A percentile compares a stretch with the other conserved stretches of the same genome.
These are phyloP conservation scores for Pristiophorus japonicus DNA, from an alignment of 2,113 vertebrate genomes.

Conservation along the genomic window DNA sequence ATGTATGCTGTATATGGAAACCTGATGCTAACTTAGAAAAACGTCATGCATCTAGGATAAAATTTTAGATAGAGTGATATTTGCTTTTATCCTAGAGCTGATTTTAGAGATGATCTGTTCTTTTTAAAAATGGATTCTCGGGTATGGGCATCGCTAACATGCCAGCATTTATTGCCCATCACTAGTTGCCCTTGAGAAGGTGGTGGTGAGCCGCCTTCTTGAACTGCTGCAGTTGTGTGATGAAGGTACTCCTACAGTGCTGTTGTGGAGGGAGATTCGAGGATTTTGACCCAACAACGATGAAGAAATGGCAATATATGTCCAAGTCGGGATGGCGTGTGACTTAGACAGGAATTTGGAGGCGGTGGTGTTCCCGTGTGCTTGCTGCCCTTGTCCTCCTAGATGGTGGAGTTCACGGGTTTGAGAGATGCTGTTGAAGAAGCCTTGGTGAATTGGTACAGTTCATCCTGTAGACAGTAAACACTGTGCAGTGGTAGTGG, in stretches of 20 bases:
- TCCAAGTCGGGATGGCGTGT: neutral
- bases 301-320: neutral
- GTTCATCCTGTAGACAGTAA: neutral
- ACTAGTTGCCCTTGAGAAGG: neutral
- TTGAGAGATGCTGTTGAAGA: neutral
- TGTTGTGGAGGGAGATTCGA: neutral
- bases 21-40: neutral
- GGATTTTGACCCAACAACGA: neutral
- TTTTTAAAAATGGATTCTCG: neutral
- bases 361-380: neutral
- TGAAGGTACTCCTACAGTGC: neutral
- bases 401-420: neutral
- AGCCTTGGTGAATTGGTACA: neutral
- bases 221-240: neutral
- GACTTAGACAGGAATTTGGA: neutral
- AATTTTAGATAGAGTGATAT: neutral
- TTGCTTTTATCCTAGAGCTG: neutral
- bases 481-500: too few species aligned
- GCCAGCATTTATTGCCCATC: neutral
- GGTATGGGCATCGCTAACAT: neutral
- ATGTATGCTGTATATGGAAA: neutral
- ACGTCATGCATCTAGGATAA: neutral
- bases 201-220: neutral
- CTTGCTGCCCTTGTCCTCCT: neutral
- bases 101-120: neutral